Evolutionary conservation across 1,140 invertebrate genomes (phyloP), one percentile per base, ranked within the genome.

Genomic region (Drosophila ambigua): DNA sequence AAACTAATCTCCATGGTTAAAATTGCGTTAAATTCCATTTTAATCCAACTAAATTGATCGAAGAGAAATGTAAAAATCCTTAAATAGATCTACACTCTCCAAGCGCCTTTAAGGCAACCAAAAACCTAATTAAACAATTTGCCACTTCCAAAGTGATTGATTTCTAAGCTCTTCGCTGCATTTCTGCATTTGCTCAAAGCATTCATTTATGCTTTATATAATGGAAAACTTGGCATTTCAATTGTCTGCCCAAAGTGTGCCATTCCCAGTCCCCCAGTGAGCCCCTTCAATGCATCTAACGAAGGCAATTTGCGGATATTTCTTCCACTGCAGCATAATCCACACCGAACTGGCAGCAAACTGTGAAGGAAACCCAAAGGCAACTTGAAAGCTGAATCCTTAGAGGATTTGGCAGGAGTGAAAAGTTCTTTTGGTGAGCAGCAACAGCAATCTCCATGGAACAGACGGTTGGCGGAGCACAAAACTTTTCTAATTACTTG

Each of bases 401-500:
- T 13, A 39, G 35, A 39, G 35, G 11, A 41, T 23, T 13, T 0
- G 5, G 55, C 9, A 51, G 43, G 35, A 39, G 26, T 24, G 43
- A n/a, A 43, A 50, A 60, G 39, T 51, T 46, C 39, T 44, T 44
- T 65, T 9, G 15, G 48, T 41, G 64, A 24, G 50, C 16, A 45
- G 46, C 41, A 80, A 67, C 16, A 45, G 46, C 41, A 80, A 67
- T 64, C 58, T 77, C 66, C 9, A 57, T 66, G 66, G 60, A 76
- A 9, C 15, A 13, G 15, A 20, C 20, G 20, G 20, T 20, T 20
- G 20, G 20, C 20, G 20, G 20, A 20, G 20, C 20, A 20, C 24
- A 39, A 63, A 81, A 82, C 35, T 81, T 81, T 77, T 72, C 51
- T 81, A 82, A 81, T 81, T 78, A 82, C 62, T 63, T 64, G 73